Base-by-base conservation (phyloP, 2,888 invertebrate species). In the Melieria omissa region DNA sequence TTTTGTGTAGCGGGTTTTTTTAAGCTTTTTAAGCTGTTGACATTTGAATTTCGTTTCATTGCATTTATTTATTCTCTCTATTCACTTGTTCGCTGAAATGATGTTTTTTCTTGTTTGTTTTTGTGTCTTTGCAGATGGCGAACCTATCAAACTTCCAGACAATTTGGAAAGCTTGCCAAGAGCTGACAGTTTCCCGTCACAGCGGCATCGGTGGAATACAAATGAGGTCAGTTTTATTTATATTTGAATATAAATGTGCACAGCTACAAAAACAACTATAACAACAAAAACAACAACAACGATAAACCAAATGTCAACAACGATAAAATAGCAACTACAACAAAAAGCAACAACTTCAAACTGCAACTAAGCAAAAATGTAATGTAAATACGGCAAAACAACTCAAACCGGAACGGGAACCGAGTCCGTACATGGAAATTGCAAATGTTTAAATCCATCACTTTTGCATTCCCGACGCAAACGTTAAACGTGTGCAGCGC, bases 191-290 rank as follows among this genome's bases (percentile, higher is more conserved):
- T 97, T 98, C 88, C 96, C 97, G 78, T 93, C 93, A 81, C 96
- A 96, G 88, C 90, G 97, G 86, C 97, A 98, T 88, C 93, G 97
- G 81, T 98, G 98, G 98, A 98, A 98, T 93, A 98, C 97, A 87
- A 98, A 98, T 91, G 98, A 98, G 95, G 98, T 97, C 86, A 89
- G 90, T 84, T 80, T 74, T 75, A 72, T 77, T 77, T 78, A 75
- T 76, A 74, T 70, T 76, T 78, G 79, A 75, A 78, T 81, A 79
- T 82, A 78, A 78, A 81, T 78, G 77, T 29, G 29, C 2, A 29
- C 29, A 29, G 2, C 29, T 29, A 29, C 29, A 29, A 29, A 29
- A 29, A 29, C 29, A 29, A 29, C 29, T 29, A 29, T 29, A 29
- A 29, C 29, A 29, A 29, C 29, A 29, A 29, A 3, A 29, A 29